Evolutionary conservation across 2,113 vertebrate genomes (phyloP).

Genomic region (Microcebus lehilahytsara): DNA sequence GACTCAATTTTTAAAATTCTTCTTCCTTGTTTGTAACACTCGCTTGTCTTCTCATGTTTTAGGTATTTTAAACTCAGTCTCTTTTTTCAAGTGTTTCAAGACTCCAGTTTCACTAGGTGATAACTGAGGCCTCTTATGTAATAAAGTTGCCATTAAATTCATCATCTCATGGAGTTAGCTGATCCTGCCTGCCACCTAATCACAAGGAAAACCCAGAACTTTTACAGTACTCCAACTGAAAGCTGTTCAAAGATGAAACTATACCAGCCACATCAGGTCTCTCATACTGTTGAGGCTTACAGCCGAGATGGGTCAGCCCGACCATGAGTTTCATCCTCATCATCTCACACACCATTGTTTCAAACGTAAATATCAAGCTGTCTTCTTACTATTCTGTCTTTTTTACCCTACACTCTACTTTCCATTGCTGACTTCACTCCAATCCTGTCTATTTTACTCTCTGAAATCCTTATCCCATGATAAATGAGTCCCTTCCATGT

Average conservation of each 20-base stretch:
- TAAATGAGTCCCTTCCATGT: not conserved
- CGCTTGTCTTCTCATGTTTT: not conserved
- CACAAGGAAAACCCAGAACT: not conserved
- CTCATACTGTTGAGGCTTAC: not conserved
- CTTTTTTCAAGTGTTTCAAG: constrained; percentile 7
- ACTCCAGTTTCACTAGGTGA: not conserved
- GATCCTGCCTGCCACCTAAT: not conserved
- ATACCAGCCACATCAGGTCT: not conserved
- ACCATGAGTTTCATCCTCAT: not conserved
- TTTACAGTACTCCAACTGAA: not conserved
- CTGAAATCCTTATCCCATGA: not conserved
- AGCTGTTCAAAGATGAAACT: not conserved
- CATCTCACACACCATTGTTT: not conserved
- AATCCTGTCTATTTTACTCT: not conserved
- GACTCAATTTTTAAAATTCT: not conserved
- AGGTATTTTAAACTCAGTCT: not conserved
- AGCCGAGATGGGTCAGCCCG: not conserved
- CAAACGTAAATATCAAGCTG: constrained; percentile 17
- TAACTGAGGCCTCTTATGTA: not conserved
- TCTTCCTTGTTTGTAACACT: not conserved
- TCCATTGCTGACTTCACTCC: not conserved
- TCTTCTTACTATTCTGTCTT: not conserved
- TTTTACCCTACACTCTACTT: not conserved
- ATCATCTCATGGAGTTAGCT: not conserved
- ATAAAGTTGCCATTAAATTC: not conserved